Evolutionary conservation across 2,113 vertebrate genomes (phyloP).

Genomic region (Machaerirhynchus nigripectus): DNA sequence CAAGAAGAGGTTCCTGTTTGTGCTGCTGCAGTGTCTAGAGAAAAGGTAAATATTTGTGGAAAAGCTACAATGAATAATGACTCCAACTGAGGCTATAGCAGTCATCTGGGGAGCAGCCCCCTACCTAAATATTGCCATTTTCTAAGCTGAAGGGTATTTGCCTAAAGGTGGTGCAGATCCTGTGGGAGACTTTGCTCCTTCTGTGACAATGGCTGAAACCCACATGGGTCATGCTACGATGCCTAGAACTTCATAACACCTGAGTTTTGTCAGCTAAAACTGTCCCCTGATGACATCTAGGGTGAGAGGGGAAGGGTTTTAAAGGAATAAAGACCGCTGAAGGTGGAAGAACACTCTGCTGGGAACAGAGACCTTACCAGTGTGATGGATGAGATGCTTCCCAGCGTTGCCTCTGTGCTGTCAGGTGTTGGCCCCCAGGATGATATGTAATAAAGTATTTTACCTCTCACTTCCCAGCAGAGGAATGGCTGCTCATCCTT

Average conservation of each 20-base stretch:
- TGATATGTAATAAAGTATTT: neutral
- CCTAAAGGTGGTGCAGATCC: neutral
- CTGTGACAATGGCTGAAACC: neutral
- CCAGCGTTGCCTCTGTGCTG: neutral
- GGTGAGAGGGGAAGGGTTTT: neutral
- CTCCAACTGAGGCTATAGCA: neutral
- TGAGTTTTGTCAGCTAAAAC: neutral
- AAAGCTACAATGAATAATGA: neutral
- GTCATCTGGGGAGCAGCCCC: neutral
- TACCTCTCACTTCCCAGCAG: neutral
- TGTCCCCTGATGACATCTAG: neutral
- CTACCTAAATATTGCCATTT: neutral
- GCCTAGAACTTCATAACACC: neutral
- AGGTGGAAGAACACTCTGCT: neutral
- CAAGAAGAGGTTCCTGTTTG: neutral
- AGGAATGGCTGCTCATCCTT: neutral
- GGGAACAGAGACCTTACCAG: neutral
- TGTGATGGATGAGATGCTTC: neutral
- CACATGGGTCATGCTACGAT: fast-evolving
- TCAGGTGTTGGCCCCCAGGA: neutral
- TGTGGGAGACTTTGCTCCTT: neutral
- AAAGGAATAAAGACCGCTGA: neutral
- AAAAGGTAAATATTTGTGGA: neutral
- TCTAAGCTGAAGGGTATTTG: neutral
- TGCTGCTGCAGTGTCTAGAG: neutral